Percentiles rank a stretch among this genome's conserved stretches.
These are phyloP conservation scores for Patiria pectinifera DNA, from an alignment of 53 echinoderm and acorn worm species.

Conservation along the genomic window DNA sequence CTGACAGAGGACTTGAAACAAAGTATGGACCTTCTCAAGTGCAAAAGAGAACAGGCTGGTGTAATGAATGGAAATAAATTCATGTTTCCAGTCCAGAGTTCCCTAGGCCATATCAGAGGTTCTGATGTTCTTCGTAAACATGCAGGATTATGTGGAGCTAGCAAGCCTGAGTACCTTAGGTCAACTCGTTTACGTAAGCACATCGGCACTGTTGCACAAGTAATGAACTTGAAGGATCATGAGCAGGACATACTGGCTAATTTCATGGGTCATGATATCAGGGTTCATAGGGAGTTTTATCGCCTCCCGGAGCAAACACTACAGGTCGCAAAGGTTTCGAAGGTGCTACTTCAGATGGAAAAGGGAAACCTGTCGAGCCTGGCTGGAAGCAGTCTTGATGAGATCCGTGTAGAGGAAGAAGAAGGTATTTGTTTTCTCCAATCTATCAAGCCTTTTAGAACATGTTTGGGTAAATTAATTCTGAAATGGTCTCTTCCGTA, in stretches of 20 bases:
- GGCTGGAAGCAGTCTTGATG: conserved; percentile 78
- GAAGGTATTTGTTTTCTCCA: conserved; percentile 57
- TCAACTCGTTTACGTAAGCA: conserved; percentile 78
- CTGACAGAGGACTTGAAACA: conserved; percentile 60
- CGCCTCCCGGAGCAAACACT: conserved; percentile 74
- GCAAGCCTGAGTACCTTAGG: conserved; percentile 59
- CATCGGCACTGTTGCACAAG: conserved; percentile 67
- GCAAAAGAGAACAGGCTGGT: conserved; percentile 57
- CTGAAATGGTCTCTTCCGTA: too few species aligned
- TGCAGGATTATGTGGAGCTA: conserved; percentile 67
- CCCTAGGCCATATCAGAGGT: conserved; percentile 67
- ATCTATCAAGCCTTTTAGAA: background rate
- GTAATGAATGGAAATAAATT: conserved; percentile 61
- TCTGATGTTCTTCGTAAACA: conserved; percentile 69
- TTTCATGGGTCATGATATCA: conserved; percentile 81
- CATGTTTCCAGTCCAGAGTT: conserved; percentile 63
- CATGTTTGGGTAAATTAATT: background rate
- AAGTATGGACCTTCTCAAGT: conserved; percentile 48
- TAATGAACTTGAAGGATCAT: conserved; percentile 79
- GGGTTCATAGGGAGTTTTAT: conserved; percentile 77
- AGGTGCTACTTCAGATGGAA: conserved; percentile 76
- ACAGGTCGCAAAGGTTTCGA: conserved; percentile 83
- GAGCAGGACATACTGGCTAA: conserved; percentile 80
- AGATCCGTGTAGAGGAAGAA: conserved; percentile 70
- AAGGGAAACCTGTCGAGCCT: conserved; percentile 62